These are phyloP conservation scores for Acinonyx jubatus DNA, from an alignment of 2,113 vertebrate genomes.

Conservation along the genomic window DNA sequence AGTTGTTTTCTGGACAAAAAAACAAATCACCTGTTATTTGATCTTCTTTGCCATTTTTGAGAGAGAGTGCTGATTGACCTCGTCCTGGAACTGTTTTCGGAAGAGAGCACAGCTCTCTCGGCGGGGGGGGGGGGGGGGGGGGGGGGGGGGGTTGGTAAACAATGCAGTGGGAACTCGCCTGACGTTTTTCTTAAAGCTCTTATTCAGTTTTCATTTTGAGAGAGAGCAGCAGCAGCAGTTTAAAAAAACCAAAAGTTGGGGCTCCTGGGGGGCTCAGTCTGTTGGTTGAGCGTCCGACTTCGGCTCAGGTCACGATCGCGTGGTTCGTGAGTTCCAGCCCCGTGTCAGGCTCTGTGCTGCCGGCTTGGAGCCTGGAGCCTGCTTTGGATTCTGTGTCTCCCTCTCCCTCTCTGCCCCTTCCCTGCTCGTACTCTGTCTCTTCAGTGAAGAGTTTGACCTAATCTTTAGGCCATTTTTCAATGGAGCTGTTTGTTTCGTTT, in stretches of 20 bases:
- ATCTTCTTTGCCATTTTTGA: background rate
- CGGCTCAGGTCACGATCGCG: background rate
- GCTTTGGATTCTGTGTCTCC: background rate
- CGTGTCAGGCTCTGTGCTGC: background rate
- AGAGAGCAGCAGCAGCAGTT: no score
- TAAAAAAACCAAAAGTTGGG: no score
- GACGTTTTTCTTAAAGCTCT: background rate
- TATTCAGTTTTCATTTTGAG: no score
- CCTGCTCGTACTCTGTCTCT: background rate
- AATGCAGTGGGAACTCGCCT: background rate
- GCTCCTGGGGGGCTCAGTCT: background rate
- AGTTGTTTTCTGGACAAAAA: constrained; percentile 30
- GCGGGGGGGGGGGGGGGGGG: no score
- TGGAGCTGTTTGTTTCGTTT: constrained; percentile 12
- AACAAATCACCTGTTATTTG: background rate
- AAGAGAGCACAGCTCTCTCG: background rate
- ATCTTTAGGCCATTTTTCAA: background rate
- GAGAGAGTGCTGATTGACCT: background rate
- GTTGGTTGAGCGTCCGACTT: background rate
- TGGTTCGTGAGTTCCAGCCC: background rate
- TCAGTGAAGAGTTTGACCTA: background rate
- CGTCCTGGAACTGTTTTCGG: background rate
- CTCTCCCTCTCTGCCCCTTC: background rate
- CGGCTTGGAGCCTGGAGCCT: no score
- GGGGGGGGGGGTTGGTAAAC: background rate